Percentiles rank a stretch among this genome's conserved stretches.
phyloP scores from a whole-genome alignment of 35 echinoderm and acorn worm genomes.

The Acanthaster planci region DNA sequence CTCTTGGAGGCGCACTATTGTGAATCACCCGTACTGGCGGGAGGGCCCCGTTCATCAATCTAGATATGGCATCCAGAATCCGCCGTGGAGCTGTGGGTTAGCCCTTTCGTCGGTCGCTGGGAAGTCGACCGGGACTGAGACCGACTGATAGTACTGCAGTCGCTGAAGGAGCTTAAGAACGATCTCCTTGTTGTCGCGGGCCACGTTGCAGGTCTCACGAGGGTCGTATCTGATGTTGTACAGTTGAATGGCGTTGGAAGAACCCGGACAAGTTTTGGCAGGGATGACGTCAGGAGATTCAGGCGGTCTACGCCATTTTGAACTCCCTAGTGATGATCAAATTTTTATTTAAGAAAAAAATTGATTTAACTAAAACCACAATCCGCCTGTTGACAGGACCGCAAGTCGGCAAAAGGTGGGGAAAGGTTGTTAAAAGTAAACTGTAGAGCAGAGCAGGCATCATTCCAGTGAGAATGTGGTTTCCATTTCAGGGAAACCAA shows the following conservation, averaged over 20 bases:
- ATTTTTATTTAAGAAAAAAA: no score
- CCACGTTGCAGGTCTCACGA: slow-evolving; percentile 48
- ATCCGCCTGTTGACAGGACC: no score
- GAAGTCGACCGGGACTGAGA: slow-evolving; percentile 42
- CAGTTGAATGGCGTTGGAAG: slow-evolving; percentile 28
- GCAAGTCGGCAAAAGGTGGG: no score
- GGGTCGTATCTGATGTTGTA: slow-evolving; percentile 70
- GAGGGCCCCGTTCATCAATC: not conserved
- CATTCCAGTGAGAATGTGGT: no score
- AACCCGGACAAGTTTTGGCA: not conserved
- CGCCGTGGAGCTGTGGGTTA: slow-evolving; percentile 50
- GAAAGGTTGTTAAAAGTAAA: no score
- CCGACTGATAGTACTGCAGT: slow-evolving; percentile 47
- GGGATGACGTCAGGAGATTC: slow-evolving; percentile 38
- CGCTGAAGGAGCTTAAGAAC: slow-evolving; percentile 47
- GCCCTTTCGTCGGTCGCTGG: slow-evolving; percentile 37
- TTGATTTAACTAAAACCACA: no score
- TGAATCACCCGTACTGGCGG: not conserved
- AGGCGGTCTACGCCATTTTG: slow-evolving; percentile 37
- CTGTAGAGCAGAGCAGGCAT: no score
- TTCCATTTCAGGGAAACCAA: no score
- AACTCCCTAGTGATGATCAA: not conserved
- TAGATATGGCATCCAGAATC: slow-evolving; percentile 47
- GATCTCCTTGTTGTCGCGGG: slow-evolving; percentile 46
- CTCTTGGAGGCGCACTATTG: no score